Evolutionary conservation across 2,888 invertebrate genomes (phyloP).

Genomic region (Melikaiella ostensackeni): DNA sequence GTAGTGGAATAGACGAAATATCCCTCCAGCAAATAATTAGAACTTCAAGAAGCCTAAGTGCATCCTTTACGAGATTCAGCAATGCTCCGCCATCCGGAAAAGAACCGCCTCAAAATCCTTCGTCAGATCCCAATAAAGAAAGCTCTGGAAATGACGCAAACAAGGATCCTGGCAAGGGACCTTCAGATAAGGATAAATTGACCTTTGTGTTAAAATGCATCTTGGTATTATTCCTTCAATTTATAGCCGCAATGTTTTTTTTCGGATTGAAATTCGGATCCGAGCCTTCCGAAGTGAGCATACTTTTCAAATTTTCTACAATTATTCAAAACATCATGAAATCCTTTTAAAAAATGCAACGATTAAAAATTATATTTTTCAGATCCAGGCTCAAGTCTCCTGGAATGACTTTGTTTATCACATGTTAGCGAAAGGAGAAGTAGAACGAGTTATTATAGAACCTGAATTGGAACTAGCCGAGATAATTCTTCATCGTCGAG

Average conservation of each 20-base stretch:
- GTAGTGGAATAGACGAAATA: slow-evolving; percentile 50
- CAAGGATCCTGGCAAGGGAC: slow-evolving; percentile 47
- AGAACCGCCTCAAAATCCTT: background rate
- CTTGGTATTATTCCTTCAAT: slow-evolving; percentile 11
- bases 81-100: background rate
- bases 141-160: slow-evolving; percentile 57
- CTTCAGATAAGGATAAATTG: slow-evolving; percentile 53
- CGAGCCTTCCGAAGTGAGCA: slow-evolving; percentile 34
- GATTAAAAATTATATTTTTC: background rate
- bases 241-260: background rate
- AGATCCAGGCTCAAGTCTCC: slow-evolving; percentile 80
- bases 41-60: slow-evolving; percentile 15
- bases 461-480: slow-evolving; percentile 92
- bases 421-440: slow-evolving; percentile 96
- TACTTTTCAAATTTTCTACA: background rate
- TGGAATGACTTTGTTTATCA: slow-evolving; percentile 99
- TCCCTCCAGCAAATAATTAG: background rate
- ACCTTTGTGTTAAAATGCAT: slow-evolving; percentile 55
- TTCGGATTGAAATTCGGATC: background rate
- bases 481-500: slow-evolving; percentile 90
- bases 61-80: slow-evolving; percentile 1
- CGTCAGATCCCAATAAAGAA: slow-evolving; percentile 46
- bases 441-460: slow-evolving; percentile 89
- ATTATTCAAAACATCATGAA: background rate
- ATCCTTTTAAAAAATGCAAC: background rate